phyloP scores from a whole-genome alignment of 2,113 vertebrate genomes.

The Cariama cristata region DNA sequence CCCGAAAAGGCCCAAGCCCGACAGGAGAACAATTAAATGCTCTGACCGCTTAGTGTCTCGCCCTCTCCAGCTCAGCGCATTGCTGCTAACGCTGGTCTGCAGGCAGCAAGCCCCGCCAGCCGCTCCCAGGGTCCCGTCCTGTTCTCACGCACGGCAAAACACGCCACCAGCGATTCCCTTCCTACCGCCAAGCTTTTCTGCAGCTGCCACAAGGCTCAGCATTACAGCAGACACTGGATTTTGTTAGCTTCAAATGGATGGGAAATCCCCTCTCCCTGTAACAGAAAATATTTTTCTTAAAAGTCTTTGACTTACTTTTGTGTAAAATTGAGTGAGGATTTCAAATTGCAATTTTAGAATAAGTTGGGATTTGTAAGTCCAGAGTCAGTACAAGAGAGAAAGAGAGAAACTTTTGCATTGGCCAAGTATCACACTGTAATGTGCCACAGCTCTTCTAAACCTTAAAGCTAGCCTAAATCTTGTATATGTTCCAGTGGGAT shows the following conservation, averaged over 20 bases:
- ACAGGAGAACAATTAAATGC: fast-evolving
- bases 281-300: fast-evolving
- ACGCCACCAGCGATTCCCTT: fast-evolving
- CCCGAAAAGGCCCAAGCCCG: fast-evolving
- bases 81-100: too few species aligned
- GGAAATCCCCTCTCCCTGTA: neutral
- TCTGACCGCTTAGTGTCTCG: fast-evolving
- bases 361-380: too few species aligned
- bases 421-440: fast-evolving
- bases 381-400: fast-evolving
- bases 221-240: fast-evolving
- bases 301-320: neutral
- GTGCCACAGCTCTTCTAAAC: fast-evolving
- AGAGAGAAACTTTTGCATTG: neutral
- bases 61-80: fast-evolving
- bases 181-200: fast-evolving
- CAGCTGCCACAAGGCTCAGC: neutral
- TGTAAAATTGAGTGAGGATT: fast-evolving
- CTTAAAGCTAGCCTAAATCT: too few species aligned
- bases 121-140: fast-evolving
- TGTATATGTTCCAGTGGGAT: fast-evolving
- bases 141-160: too few species aligned
- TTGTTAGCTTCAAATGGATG: fast-evolving
- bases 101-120: neutral
- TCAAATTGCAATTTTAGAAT: neutral